phyloP scores from a whole-genome alignment of 1,140 invertebrate species.

The Yoshiicerus persimilis region DNA sequence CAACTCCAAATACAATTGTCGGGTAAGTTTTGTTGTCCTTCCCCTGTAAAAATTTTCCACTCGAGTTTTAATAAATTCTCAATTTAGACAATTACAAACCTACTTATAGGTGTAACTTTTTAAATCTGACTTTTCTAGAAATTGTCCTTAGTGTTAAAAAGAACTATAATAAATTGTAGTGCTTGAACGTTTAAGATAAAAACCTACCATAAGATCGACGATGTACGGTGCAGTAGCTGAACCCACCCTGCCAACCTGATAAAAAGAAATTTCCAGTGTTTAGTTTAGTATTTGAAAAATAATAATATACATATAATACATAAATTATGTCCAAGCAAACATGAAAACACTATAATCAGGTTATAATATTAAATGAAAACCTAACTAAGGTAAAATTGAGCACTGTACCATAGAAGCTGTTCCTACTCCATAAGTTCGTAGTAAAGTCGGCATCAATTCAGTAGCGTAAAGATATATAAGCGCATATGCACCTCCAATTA shows the following conservation, averaged over 20 bases:
- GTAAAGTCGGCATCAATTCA: slow-evolving; percentile 56
- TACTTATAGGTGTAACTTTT: not conserved
- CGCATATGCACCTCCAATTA: slow-evolving; percentile 55
- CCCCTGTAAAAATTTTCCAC: slow-evolving; percentile 37
- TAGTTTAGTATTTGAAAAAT: too few species aligned
- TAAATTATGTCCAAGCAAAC: too few species aligned
- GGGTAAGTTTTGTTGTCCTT: slow-evolving; percentile 50
- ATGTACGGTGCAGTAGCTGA: slow-evolving; percentile 55
- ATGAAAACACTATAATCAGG: too few species aligned
- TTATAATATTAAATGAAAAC: too few species aligned
- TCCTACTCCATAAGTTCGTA: slow-evolving; percentile 56
- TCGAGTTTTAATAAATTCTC: not conserved
- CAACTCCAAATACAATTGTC: slow-evolving; percentile 52
- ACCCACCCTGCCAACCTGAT: slow-evolving; percentile 53
- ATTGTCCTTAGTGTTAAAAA: too few species aligned
- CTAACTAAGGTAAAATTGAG: not conserved
- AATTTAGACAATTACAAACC: not conserved
- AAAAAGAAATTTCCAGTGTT: too few species aligned
- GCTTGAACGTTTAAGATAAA: not conserved
- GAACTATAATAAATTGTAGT: not conserved
- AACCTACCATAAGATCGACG: slow-evolving; percentile 47
- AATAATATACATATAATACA: too few species aligned
- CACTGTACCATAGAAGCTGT: slow-evolving; percentile 50
- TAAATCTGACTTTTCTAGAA: too few species aligned
- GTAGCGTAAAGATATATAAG: slow-evolving; percentile 58